phyloP scores from a whole-genome alignment of 2,797 vertebrate genomes.

The Synaphobranchus kaupii region DNA sequence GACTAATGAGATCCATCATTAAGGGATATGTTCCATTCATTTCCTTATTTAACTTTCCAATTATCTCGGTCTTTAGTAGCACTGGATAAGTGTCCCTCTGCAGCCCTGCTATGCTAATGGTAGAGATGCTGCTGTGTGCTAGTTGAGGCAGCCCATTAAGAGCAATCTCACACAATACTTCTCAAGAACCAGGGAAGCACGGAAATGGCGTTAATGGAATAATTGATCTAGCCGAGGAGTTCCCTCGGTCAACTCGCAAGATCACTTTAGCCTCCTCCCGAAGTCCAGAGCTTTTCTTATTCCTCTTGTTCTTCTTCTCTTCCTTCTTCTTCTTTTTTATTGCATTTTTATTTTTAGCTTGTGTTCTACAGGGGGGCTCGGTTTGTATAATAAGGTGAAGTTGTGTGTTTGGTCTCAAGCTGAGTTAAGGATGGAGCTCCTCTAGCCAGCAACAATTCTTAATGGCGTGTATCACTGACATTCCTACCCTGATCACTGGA shows the following conservation, averaged over 20 bases:
- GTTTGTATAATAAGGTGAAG: background rate
- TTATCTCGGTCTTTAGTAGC: slow-evolving; percentile 26
- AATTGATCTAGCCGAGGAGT: slow-evolving; percentile 20
- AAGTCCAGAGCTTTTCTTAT: background rate
- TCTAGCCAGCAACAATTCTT: background rate
- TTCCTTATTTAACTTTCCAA: slow-evolving; percentile 37
- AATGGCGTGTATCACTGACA: background rate
- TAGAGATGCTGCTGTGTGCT: background rate
- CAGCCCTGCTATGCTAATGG: slow-evolving; percentile 22
- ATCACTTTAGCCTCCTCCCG: background rate
- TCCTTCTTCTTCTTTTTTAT: background rate
- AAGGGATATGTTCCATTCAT: slow-evolving; percentile 55
- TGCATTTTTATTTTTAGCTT: background rate
- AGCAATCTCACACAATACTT: slow-evolving; percentile 30
- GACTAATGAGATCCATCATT: slow-evolving; percentile 64
- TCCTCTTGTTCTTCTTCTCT: background rate
- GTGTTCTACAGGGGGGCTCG: background rate
- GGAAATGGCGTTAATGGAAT: slow-evolving; percentile 27
- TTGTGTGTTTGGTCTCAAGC: background rate
- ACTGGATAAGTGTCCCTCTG: slow-evolving; percentile 16
- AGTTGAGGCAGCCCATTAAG: slow-evolving; percentile 34
- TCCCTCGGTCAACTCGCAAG: background rate
- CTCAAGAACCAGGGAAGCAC: slow-evolving; percentile 23
- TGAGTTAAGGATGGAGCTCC: background rate
- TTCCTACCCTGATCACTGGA: background rate